Base-by-base conservation (phyloP, 1,140 invertebrate species). In the Hydropsyche tenuis region DNA sequence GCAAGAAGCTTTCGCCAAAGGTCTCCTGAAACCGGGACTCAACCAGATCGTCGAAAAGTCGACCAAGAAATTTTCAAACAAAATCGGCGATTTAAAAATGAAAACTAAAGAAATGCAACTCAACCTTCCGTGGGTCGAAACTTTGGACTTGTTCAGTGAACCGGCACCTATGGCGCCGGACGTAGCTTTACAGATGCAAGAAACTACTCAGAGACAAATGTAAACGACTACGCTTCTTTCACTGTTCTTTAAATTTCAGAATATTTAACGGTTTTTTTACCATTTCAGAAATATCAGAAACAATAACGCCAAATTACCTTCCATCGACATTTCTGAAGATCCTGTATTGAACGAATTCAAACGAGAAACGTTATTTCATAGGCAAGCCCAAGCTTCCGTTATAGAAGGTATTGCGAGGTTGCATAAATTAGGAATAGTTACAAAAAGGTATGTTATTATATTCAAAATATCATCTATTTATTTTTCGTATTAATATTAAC, bases 331-430 rank as follows among this genome's bases (percentile, higher is more conserved):
- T 0, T 85, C 87, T 1, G 89, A 93, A 64, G 94, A 95, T 85
- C 90, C 91, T 1, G 90, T 94, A 0, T 81, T 97, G n/a, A 94
- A 97, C 87, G 96, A 99, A 81, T 97, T 99, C 79, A 92, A 93
- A 81, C 86, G 96, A 48, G 96, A 98, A 86, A 94, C 94, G 75
- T 85, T 90, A 75, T 96, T 98, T 80, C 94, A 98, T 80, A 86
- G 95, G 70, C 96, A 98, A 85, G 97, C 96, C 2, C 96, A 99
- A 80, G 88, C 90, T 30, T 90, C 95, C 14, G 93, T 95, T 6
- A 76, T 96, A 1, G 90, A 94, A 78, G 93, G 89, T 1, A 87
- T 98, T 16, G 86, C 89, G 22, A 87, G 87, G 64, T 82, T 99
- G 3, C 90, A 94, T 60, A 88, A 90, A 74, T 80, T 96, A 1